phyloP scores from a whole-genome alignment of 2,888 invertebrate genomes.

The Leptopilina myrica region DNA sequence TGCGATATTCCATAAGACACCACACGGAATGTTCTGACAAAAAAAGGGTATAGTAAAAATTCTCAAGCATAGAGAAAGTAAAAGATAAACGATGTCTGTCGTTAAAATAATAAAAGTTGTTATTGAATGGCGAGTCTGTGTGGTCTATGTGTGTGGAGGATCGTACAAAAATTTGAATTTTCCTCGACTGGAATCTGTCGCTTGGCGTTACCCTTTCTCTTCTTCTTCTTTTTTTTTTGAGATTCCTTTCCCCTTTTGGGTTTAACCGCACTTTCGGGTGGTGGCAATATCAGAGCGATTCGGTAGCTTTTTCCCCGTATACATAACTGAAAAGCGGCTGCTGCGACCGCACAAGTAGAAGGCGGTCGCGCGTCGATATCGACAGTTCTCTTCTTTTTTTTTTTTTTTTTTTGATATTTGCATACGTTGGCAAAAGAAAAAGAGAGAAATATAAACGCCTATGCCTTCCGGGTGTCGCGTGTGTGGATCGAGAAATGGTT shows the following conservation, averaged over 20 bases:
- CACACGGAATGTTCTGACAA: background rate
- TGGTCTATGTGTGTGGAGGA: conserved; percentile 49
- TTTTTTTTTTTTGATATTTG: conserved; percentile 45
- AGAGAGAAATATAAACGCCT: conserved; percentile 47
- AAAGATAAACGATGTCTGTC: conserved; percentile 50
- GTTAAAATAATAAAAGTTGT: conserved; percentile 73
- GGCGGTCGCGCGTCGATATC: conserved; percentile 31
- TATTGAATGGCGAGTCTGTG: conserved; percentile 61
- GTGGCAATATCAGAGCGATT: conserved; percentile 59
- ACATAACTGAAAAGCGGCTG: conserved; percentile 55
- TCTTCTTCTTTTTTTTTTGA: background rate
- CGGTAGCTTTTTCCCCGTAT: conserved; percentile 58
- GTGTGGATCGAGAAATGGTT: conserved; percentile 42
- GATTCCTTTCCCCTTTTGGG: conserved; percentile 47
- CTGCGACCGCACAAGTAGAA: conserved; percentile 48
- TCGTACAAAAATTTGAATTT: conserved; percentile 67
- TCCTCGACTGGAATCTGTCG: conserved; percentile 65
- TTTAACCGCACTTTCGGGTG: conserved; percentile 51
- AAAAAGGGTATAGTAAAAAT: conserved; percentile 5
- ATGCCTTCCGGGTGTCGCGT: conserved; percentile 47
- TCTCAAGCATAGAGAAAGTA: conserved; percentile 1
- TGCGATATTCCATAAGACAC: background rate
- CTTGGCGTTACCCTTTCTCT: conserved; percentile 48
- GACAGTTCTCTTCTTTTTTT: conserved; percentile 29
- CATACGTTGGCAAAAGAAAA: conserved; percentile 49